Conservation (phyloP, 2,113 vertebrate genomes). For the Thymallus thymallus region DNA sequence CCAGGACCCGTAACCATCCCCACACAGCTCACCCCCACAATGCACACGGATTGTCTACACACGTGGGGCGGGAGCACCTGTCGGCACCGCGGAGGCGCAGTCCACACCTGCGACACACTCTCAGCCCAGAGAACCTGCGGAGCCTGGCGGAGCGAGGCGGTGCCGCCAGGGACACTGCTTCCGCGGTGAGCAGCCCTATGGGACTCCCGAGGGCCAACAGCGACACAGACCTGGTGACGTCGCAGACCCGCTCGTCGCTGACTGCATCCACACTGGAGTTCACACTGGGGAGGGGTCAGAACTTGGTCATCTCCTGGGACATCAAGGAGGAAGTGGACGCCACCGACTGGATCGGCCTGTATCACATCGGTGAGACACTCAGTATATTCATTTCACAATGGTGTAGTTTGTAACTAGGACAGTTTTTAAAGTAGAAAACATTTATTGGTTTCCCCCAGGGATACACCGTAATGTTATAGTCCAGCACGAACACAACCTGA, state of each 20-base stretch:
- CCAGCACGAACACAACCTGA: no score
- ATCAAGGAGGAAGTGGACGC: conserved; percentile 99
- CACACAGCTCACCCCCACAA: conserved; percentile 70
- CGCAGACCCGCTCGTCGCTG: conserved; percentile 91
- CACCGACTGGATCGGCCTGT: conserved; percentile 98
- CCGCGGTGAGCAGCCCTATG: conserved; percentile 57
- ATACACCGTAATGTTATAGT: no score
- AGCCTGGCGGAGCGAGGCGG: conserved; percentile 83
- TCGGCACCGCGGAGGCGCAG: conserved; percentile 87
- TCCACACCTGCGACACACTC: conserved; percentile 89
- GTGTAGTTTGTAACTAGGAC: no score
- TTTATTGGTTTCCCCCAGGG: no score
- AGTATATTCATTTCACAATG: no score
- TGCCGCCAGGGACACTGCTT: conserved; percentile 64
- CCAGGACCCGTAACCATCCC: conserved; percentile 64
- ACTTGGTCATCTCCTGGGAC: conserved; percentile 97
- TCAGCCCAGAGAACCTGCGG: conserved; percentile 94
- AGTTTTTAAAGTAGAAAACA: no score
- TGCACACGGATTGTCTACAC: conserved; percentile 60
- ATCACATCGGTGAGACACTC: conserved; percentile 89
- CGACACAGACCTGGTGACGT: conserved; percentile 94
- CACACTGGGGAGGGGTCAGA: conserved; percentile 87
- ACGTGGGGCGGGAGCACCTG: conserved; percentile 84
- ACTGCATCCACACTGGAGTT: conserved; percentile 94
- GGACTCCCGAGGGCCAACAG: conserved; percentile 91